These are phyloP conservation scores for Actinia equina DNA, from an alignment of 64 coral and sea anemone genomes.

Conservation along the genomic window DNA sequence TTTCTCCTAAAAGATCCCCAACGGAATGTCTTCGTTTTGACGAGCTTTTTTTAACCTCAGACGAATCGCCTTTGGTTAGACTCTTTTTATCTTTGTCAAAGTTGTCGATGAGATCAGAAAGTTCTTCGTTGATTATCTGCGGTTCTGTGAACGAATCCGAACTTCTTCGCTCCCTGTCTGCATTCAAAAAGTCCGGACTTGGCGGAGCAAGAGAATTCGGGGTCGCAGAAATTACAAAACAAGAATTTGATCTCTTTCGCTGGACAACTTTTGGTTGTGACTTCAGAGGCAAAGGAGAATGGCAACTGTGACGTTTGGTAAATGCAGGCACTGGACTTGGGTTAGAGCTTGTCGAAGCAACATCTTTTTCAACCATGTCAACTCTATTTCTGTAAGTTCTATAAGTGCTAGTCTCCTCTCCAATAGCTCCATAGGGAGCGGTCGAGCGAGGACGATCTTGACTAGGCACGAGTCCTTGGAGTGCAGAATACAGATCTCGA, in stretches of 20 bases:
- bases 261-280: not conserved
- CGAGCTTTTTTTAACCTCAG: not conserved
- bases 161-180: not conserved
- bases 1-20: not conserved
- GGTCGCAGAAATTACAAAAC: not conserved
- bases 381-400: not conserved
- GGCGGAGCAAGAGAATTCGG: not conserved
- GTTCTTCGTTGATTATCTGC: not conserved
- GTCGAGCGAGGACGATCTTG: not conserved
- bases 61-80: not conserved
- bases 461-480: constrained; percentile 62
- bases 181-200: not conserved
- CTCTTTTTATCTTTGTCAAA: not conserved
- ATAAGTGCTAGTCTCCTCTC: not conserved
- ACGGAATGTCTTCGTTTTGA: not conserved
- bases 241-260: not conserved
- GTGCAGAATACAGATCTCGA: constrained; percentile 39
- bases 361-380: not conserved
- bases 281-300: not conserved
- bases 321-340: not conserved
- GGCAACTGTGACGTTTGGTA: not conserved
- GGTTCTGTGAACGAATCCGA: not conserved
- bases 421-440: not conserved
- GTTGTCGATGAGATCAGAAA: not conserved
- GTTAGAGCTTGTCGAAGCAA: not conserved